Evolutionary conservation across 2,797 vertebrate genomes (phyloP).

Genomic region (Myoxocephalus aenaeus): DNA sequence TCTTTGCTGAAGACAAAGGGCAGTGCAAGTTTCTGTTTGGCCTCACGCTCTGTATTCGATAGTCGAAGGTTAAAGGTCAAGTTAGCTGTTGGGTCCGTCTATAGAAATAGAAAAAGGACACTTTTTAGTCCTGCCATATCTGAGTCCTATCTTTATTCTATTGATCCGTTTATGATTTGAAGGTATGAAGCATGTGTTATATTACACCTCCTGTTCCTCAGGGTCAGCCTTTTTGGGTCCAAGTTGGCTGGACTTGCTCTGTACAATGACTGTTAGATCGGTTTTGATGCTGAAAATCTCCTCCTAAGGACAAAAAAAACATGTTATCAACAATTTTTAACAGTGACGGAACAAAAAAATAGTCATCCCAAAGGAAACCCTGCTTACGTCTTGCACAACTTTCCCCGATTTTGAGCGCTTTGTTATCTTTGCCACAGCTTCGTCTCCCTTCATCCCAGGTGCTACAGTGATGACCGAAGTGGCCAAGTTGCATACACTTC

Average conservation of each 20-base stretch:
- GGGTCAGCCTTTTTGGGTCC: constrained; percentile 57
- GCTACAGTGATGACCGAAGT: constrained; percentile 78
- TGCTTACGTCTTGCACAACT: constrained; percentile 79
- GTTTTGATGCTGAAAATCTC: constrained; percentile 78
- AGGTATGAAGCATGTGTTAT: not conserved
- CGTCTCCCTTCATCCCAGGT: constrained; percentile 57
- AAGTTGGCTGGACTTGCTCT: constrained; percentile 61
- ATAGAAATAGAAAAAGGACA: constrained; percentile 29
- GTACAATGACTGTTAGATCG: constrained; percentile 72
- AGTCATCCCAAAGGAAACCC: not conserved
- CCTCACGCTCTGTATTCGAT: constrained; percentile 84
- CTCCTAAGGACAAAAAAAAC: constrained; percentile 70
- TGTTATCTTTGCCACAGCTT: constrained; percentile 76
- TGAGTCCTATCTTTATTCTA: not conserved
- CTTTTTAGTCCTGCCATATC: not conserved
- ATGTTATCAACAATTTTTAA: not conserved
- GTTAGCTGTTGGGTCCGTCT: constrained; percentile 85
- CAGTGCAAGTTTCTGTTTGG: constrained; percentile 86
- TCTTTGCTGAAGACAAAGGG: constrained; percentile 91
- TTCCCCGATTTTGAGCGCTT: constrained; percentile 84
- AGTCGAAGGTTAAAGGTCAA: constrained; percentile 90
- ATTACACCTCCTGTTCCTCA: constrained; percentile 75
- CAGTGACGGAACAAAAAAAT: not conserved
- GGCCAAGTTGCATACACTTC: constrained; percentile 81
- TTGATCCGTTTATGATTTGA: not conserved